Conservation (phyloP, 2,888 invertebrate species). For the Chymomyza amoena region DNA sequence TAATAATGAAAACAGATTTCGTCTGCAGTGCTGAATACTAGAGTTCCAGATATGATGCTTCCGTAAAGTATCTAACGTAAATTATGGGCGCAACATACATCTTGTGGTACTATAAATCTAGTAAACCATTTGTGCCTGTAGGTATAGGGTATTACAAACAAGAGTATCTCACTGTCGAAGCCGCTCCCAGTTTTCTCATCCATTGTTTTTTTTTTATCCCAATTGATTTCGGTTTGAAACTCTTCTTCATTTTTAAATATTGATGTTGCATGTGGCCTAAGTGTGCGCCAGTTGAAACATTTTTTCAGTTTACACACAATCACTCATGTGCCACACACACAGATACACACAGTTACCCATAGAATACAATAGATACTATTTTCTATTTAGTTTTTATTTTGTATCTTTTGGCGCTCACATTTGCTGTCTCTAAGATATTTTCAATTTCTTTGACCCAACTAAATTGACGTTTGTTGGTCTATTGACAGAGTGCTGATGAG, state of each 20-base stretch:
- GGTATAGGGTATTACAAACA: too few species aligned
- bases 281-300: not conserved
- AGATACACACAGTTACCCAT: too few species aligned
- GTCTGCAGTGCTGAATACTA: too few species aligned
- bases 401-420: not conserved
- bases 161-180: too few species aligned
- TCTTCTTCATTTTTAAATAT: conserved; percentile 5
- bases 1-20: too few species aligned
- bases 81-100: too few species aligned
- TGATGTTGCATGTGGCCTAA: not conserved
- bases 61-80: too few species aligned
- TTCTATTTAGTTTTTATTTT: conserved; percentile 8
- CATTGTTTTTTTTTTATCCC: not conserved
- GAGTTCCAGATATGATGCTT: too few species aligned
- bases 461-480: conserved; percentile 59
- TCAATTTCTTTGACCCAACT: conserved; percentile 58
- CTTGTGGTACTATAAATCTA: too few species aligned
- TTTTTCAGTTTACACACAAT: not conserved
- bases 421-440: conserved; percentile 32
- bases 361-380: not conserved
- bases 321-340: not conserved
- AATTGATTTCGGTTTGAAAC: not conserved
- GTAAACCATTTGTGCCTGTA: too few species aligned
- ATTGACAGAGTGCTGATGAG: conserved; percentile 58
- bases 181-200: too few species aligned